Percentiles rank a stretch among this genome's conserved stretches.
phyloP scores from a whole-genome alignment of 1,140 invertebrate genomes.

The Zaprionus africanus region DNA sequence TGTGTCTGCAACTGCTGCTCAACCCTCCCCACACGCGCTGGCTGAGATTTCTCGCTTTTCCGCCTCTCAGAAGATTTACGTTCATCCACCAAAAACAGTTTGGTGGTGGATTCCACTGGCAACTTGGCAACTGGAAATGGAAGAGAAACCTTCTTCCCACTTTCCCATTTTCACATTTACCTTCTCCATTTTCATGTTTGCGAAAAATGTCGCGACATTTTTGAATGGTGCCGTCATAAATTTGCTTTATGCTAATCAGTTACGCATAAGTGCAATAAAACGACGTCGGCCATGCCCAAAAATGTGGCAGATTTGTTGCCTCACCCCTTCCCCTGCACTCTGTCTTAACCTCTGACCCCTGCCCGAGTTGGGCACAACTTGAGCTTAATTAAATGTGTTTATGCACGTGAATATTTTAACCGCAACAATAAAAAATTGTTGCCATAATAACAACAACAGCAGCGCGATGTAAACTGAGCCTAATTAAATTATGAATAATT shows the following conservation, averaged over 20 bases:
- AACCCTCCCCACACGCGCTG: slow-evolving; percentile 14
- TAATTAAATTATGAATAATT: slow-evolving; percentile 84
- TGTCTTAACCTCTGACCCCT: not conserved
- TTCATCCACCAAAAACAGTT: slow-evolving; percentile 69
- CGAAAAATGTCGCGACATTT: slow-evolving; percentile 19
- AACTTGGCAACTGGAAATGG: slow-evolving; percentile 14
- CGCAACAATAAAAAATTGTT: slow-evolving; percentile 62
- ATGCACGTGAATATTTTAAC: slow-evolving; percentile 77
- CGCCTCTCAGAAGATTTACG: slow-evolving; percentile 63
- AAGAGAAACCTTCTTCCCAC: not conserved
- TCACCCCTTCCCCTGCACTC: not conserved
- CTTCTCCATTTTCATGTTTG: not conserved
- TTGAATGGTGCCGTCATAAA: slow-evolving; percentile 46
- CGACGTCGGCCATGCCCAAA: slow-evolving; percentile 26
- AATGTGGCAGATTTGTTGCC: slow-evolving; percentile 42
- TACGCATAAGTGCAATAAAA: slow-evolving; percentile 66
- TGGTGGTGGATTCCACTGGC: slow-evolving; percentile 49
- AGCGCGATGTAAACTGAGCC: slow-evolving; percentile 78
- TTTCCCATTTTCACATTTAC: slow-evolving; percentile 1
- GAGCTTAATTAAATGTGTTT: slow-evolving; percentile 82
- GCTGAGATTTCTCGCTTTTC: slow-evolving; percentile 77
- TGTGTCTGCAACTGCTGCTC: slow-evolving; percentile 4
- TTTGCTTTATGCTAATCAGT: slow-evolving; percentile 62
- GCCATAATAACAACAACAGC: slow-evolving; percentile 46
- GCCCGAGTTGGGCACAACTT: not conserved